Evolutionary conservation across 2,888 invertebrate genomes (phyloP).

Genomic region (Oeneis ivallda): DNA sequence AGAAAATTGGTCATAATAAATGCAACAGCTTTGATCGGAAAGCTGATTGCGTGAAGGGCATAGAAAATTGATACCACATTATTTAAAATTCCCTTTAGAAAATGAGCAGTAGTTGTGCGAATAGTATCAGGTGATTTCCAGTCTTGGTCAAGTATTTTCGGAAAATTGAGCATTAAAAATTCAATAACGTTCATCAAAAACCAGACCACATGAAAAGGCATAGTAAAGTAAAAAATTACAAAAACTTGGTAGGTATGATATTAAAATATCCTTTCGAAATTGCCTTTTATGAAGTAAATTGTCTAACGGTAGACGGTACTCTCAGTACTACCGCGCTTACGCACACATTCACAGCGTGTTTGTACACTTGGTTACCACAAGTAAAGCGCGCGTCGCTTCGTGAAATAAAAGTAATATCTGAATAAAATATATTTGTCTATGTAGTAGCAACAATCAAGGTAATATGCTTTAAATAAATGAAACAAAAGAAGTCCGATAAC

Average conservation of each 20-base stretch:
- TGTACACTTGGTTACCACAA: too few species aligned
- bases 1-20: slow-evolving; percentile 7
- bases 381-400: too few species aligned
- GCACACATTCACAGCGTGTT: too few species aligned
- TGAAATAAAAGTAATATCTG: too few species aligned
- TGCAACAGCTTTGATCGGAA: background rate
- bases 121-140: too few species aligned
- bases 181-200: background rate
- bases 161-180: background rate
- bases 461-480: background rate
- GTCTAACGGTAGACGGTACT: too few species aligned
- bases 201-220: background rate
- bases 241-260: background rate
- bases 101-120: too few species aligned
- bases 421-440: background rate
- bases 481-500: background rate
- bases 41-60: background rate
- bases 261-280: slow-evolving; percentile 2
- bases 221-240: background rate
- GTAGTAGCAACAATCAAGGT: background rate
- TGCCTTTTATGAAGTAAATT: background rate
- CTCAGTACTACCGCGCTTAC: too few species aligned
- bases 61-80: background rate
- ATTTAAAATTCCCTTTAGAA: too few species aligned
- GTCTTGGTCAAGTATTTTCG: too few species aligned